These are phyloP conservation scores for Chloroclysta siterata DNA, from an alignment of 2,888 invertebrate species.

Conservation along the genomic window DNA sequence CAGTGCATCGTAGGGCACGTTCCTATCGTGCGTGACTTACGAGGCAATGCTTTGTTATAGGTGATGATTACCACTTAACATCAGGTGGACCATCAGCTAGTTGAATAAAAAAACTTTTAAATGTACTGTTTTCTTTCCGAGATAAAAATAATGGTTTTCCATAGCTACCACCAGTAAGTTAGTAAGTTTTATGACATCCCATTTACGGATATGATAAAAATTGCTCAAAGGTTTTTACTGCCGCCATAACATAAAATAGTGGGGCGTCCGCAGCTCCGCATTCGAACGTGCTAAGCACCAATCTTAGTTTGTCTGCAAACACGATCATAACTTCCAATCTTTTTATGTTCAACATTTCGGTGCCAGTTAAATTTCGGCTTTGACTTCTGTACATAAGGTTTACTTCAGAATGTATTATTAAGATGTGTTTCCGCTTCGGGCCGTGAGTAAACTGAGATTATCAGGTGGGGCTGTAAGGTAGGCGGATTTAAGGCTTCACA, in stretches of 20 bases:
- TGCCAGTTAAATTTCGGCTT: slow-evolving; percentile 22
- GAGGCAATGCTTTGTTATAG: no score
- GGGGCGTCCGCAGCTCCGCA: slow-evolving; percentile 30
- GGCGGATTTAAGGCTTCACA: slow-evolving; percentile 58
- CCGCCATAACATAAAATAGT: slow-evolving; percentile 35
- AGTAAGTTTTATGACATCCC: slow-evolving; percentile 29
- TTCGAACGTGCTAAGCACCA: slow-evolving; percentile 37
- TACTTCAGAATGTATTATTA: slow-evolving; percentile 18
- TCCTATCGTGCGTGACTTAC: no score
- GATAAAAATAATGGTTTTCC: slow-evolving; percentile 26
- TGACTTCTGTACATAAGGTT: slow-evolving; percentile 24
- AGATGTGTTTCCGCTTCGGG: slow-evolving; percentile 25
- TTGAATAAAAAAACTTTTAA: no score
- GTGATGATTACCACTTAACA: no score
- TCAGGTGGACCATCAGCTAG: no score
- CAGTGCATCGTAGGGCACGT: no score
- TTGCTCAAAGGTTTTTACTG: slow-evolving; percentile 37
- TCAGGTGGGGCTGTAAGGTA: slow-evolving; percentile 55
- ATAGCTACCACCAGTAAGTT: slow-evolving; percentile 26
- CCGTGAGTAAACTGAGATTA: slow-evolving; percentile 51
- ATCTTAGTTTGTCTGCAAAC: slow-evolving; percentile 39
- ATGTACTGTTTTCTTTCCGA: slow-evolving; percentile 6
- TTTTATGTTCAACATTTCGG: slow-evolving; percentile 24
- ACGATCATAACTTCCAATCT: slow-evolving; percentile 35
- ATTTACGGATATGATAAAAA: slow-evolving; percentile 35